Evolutionary conservation across 1,140 invertebrate genomes (phyloP), one percentile per base, ranked within the genome.

Genomic region (Pseudachorutes palmiensis): DNA sequence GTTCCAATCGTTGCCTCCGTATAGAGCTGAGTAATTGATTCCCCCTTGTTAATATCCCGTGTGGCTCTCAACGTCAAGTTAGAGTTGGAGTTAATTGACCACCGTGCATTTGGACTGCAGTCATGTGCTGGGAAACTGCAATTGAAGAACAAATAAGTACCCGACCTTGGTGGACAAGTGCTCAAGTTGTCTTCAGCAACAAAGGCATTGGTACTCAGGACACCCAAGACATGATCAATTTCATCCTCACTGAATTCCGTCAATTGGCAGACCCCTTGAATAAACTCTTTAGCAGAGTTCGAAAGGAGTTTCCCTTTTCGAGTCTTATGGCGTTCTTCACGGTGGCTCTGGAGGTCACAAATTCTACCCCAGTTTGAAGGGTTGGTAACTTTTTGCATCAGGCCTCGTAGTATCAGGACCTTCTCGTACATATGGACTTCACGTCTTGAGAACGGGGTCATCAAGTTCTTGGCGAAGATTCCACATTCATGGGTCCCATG

Each of bases 1-100:
- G 90, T 92, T 3, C 88, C 86, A 87, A 65, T 22, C 0, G 33
- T 66, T 1, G 64, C 49, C 5, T 70, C 62, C 3, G 48, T 41
- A 36, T 70, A 70, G 31, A 67, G 29, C 12, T 66, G 65, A 16
- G 36, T 48, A 24, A 70, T 67, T 14, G 1, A 9, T 2, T 58
- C 33, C 19, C 65, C 69, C 19, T n/a, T 14, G 9, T 41, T 12
- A 14, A 70, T 67, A 2, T 24, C 0, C 3, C 62, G 22, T 0
- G 62, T 30, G 14, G 69, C 69, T n/a, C 69, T n/a, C 3, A 70
- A 1, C 5, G 45, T 3, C 60, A 64, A 70, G 16, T 70, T 65
- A n/a, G 60, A 58, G 5, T 67, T 62, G 1, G 29, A 26, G 28
- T 45, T 32, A 49, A 70, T 66, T 0, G 62, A 30, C 69, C 69